A percentile compares a stretch with the other conserved stretches of the same genome.
Evolutionary conservation across 1,140 invertebrate species (phyloP).

Genomic region (Sitobion miscanthi): DNA sequence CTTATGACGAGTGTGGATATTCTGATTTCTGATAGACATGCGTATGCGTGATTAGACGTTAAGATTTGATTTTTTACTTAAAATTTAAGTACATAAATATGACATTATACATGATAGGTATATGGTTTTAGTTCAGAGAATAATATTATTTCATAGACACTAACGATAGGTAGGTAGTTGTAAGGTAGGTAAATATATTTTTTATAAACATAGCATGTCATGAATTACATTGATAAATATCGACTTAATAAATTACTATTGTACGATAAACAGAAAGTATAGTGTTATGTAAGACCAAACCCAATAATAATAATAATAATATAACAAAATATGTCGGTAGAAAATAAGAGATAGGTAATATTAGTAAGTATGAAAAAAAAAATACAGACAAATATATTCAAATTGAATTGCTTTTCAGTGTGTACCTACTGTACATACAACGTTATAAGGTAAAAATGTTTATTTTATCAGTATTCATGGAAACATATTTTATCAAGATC

Average conservation of each 20-base stretch:
- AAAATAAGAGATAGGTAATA: not conserved
- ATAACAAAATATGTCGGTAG: not conserved
- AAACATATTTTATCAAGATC: not conserved
- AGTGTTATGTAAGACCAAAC: not conserved
- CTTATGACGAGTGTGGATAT: too few relatives aligned
- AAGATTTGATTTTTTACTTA: not conserved
- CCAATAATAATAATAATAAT: not conserved
- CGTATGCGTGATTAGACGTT: not conserved
- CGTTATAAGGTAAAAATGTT: not conserved
- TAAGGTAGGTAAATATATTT: not conserved
- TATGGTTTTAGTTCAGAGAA: not conserved
- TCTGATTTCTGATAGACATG: too few relatives aligned
- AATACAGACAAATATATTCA: not conserved
- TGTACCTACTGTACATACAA: not conserved
- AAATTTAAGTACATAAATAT: not conserved
- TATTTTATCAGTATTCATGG: not conserved
- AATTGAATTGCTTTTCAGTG: not conserved
- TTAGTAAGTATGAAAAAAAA: not conserved
- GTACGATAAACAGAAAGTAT: not conserved
- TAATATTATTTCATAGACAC: not conserved
- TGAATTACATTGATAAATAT: not conserved
- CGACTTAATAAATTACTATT: not conserved
- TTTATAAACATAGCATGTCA: not conserved
- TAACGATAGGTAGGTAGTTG: not conserved
- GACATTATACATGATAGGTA: not conserved